These are phyloP conservation scores for Leptonema lineaticorne DNA, from an alignment of 1,140 invertebrate genomes.

Conservation along the genomic window DNA sequence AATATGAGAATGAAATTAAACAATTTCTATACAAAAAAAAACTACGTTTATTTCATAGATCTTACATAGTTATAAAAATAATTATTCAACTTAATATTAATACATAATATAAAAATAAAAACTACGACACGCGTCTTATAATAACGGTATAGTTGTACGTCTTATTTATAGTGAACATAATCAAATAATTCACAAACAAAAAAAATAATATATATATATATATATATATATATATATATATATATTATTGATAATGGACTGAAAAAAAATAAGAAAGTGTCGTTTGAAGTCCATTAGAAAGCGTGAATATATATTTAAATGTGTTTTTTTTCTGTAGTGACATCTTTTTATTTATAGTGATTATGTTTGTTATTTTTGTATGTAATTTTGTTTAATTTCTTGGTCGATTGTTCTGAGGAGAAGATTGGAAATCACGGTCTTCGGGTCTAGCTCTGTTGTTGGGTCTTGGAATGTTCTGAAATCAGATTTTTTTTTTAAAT, in stretches of 20 bases:
- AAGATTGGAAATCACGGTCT: conserved; percentile 17
- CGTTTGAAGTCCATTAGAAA: too few relatives aligned
- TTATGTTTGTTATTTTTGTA: neutral
- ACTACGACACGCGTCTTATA: neutral
- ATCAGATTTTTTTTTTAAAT: neutral
- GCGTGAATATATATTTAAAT: too few relatives aligned
- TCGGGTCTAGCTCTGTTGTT: conserved; percentile 20
- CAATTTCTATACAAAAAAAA: too few relatives aligned
- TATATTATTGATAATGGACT: too few relatives aligned
- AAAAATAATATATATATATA: too few relatives aligned
- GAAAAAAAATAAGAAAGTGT: too few relatives aligned
- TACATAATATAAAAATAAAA: conserved; percentile 1
- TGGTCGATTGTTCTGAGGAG: conserved; percentile 23
- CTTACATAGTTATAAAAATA: neutral
- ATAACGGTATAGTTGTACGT: conserved; percentile 1
- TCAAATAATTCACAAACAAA: neutral
- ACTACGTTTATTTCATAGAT: too few relatives aligned
- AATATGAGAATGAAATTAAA: too few relatives aligned
- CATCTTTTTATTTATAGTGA: too few relatives aligned
- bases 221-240: too few relatives aligned
- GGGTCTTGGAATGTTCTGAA: conserved; percentile 23
- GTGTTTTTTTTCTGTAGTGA: too few relatives aligned
- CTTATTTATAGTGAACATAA: neutral
- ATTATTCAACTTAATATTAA: neutral
- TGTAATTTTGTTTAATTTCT: conserved; percentile 26